Evolutionary conservation across 2,113 vertebrate species (phyloP).

Genomic region (Stercorarius parasiticus): DNA sequence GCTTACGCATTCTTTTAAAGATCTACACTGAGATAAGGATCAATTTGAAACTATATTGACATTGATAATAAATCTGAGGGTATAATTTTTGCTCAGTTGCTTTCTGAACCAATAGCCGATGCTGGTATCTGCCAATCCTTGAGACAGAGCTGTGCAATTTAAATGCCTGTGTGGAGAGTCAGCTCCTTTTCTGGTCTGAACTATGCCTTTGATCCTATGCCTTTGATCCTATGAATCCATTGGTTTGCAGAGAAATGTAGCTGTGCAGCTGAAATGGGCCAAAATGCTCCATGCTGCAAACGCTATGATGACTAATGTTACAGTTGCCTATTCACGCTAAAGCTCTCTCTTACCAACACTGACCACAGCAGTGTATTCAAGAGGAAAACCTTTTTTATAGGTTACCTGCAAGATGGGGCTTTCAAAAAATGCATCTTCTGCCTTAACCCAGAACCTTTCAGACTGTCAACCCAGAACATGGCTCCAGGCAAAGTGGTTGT

Average conservation of each 20-base stretch:
- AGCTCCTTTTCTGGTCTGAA: neutral
- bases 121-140: neutral
- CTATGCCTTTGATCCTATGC: neutral
- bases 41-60: neutral
- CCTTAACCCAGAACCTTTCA: neutral
- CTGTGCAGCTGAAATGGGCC: neutral
- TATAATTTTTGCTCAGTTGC: neutral
- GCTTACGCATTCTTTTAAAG: neutral
- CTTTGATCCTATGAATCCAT: neutral
- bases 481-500: neutral
- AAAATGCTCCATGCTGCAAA: neutral
- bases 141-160: neutral
- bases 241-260: neutral
- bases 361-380: neutral
- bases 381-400: neutral
- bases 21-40: neutral
- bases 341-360: neutral
- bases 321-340: neutral
- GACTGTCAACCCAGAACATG: neutral
- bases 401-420: neutral
- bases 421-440: neutral
- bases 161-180: neutral
- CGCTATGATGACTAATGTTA: neutral
- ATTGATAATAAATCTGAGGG: neutral
- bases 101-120: neutral